Percentiles rank a stretch among this genome's conserved stretches.
phyloP scores from a whole-genome alignment of 2,888 invertebrate species.

The Apotomis betuletana region DNA sequence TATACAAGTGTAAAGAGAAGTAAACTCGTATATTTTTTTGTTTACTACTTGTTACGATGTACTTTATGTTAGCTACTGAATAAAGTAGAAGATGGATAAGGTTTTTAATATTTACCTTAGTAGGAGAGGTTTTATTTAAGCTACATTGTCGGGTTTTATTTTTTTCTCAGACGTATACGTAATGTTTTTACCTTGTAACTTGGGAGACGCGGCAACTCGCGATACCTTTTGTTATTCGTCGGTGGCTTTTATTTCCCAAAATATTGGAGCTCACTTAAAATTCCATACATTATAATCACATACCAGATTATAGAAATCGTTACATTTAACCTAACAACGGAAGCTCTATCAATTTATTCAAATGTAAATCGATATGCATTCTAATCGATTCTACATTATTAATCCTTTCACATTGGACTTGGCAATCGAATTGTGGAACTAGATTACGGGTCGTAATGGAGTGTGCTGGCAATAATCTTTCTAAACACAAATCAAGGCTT shows the following conservation, averaged over 20 bases:
- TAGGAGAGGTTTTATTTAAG: conserved; percentile 44
- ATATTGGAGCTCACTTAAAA: conserved; percentile 5
- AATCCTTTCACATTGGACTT: conserved; percentile 37
- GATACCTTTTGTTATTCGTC: neutral
- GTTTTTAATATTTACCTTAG: conserved; percentile 45
- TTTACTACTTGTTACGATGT: conserved; percentile 46
- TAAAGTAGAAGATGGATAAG: conserved; percentile 47
- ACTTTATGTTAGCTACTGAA: conserved; percentile 47
- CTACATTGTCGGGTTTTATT: conserved; percentile 36
- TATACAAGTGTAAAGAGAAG: conserved; percentile 51
- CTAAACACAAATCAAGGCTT: conserved; percentile 81
- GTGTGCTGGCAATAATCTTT: conserved; percentile 74
- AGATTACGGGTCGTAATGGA: conserved; percentile 72
- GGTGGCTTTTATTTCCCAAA: conserved; percentile 5
- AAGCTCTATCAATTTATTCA: conserved; percentile 21
- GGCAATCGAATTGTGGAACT: conserved; percentile 61
- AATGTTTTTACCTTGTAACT: conserved; percentile 25
- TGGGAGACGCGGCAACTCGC: conserved; percentile 3
- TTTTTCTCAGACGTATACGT: conserved; percentile 22
- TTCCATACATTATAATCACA: conserved; percentile 9
- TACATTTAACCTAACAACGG: conserved; percentile 6
- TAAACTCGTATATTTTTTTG: conserved; percentile 47
- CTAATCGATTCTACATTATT: conserved; percentile 32
- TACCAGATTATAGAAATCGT: conserved; percentile 2
- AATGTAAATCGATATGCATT: conserved; percentile 32